Conservation (phyloP, 30 jellyfish, hydroid and myxozoan genomes). For the Aurelia sp. region DNA sequence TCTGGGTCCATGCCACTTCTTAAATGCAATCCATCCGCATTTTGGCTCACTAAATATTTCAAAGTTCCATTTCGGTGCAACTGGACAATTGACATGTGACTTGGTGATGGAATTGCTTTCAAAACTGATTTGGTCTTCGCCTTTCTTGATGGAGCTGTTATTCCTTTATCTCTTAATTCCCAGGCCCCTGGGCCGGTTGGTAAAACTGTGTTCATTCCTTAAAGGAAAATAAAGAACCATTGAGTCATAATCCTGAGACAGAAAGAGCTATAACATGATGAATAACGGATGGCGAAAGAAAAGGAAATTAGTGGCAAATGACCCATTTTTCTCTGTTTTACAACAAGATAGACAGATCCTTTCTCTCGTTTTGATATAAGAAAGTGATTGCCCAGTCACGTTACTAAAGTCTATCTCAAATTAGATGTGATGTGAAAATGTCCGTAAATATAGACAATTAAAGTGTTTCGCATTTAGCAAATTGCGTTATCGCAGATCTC, state of each 20-base stretch:
- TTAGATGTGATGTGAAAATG: too few species aligned
- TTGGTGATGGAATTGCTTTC: conserved; percentile 84
- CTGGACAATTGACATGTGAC: conserved; percentile 90
- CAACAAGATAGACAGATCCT: too few species aligned
- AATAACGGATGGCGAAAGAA: too few species aligned
- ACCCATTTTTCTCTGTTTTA: too few species aligned
- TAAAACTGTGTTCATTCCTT: conserved; percentile 86
- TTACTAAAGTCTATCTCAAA: too few species aligned
- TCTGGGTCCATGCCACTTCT: conserved; percentile 88
- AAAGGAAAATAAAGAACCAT: neutral
- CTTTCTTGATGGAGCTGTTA: conserved; percentile 24
- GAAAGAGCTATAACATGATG: too few species aligned
- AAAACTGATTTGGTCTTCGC: conserved; percentile 47
- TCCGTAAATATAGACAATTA: too few species aligned
- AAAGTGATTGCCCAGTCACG: too few species aligned
- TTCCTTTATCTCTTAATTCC: conserved; percentile 84
- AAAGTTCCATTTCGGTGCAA: conserved; percentile 59
- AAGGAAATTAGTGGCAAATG: too few species aligned
- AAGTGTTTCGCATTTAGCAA: too few species aligned
- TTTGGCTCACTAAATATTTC: conserved; percentile 81
- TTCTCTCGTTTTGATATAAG: too few species aligned
- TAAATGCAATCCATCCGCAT: conserved; percentile 90
- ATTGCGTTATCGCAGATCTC: too few species aligned
- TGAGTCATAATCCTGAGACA: neutral
- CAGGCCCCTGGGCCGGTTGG: conserved; percentile 98